Base-by-base conservation (phyloP, 2,797 vertebrate species). In the Chaetodon trifasciatus region DNA sequence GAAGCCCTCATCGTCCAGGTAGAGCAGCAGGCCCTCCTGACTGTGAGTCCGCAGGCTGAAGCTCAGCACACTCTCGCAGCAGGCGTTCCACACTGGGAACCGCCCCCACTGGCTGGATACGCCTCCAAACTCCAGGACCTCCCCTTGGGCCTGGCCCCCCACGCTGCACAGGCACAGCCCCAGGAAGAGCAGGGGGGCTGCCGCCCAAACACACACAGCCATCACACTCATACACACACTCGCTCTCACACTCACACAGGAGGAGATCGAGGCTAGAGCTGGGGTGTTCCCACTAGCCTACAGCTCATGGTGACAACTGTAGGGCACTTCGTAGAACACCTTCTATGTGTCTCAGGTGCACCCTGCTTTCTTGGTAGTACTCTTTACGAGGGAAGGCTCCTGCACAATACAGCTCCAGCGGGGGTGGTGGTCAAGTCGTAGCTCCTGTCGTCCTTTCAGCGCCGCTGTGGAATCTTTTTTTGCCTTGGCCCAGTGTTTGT, bases 51-150 rank as follows among this genome's bases (percentile, higher is more conserved):
- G 97, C 96, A 99, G 97, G 93, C 98, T 98, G 96, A 99, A 99
- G 94, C 97, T 99, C 96, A 99, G 97, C 90, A 99, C 98, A 1
- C 98, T 99, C 91, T 99, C 98, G 0, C 98, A 99, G 95, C 98
- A 99, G 52, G 98, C 98, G 39, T 99, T 99, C 98, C 98, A 99
- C 95, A 99, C 98, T 0, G 98, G 98, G 90, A 99, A 99, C 81
- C 98, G 96, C 24, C 98, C 98, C 98, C 98, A 99, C 86, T 99
- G 98, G 87, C 97, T 98, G 91, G 98, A 97, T 0, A 98, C 97
- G 0, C 98, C 98, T 0, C 97, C 97, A 88, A 99, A 99, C 94
- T 99, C 98, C 91, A 99, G 88, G 69, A 94, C 91, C 84, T 95
- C 94, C 19, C 93, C 93, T 76, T 93, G 92, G 83, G 93, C 93